These are phyloP conservation scores for Phenganax subtilis DNA, from an alignment of 92 coral and sea anemone genomes.

Conservation along the genomic window DNA sequence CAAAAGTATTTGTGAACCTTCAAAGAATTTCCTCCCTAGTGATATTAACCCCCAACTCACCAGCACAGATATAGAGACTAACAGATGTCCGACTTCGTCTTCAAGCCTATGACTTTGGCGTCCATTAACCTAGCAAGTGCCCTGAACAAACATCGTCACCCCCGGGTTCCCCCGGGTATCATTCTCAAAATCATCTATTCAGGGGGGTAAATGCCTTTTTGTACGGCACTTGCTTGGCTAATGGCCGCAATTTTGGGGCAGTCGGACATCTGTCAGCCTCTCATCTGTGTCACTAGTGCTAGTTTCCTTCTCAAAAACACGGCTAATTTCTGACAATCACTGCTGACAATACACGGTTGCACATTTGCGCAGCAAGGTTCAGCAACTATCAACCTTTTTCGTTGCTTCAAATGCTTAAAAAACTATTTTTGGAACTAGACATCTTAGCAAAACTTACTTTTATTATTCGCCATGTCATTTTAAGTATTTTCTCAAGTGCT, in stretches of 20 bases:
- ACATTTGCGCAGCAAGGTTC: too few relatives aligned
- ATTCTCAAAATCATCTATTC: too few relatives aligned
- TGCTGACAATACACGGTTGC: background rate
- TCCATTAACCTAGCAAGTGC: background rate
- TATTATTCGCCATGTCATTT: too few relatives aligned
- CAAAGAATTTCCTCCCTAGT: background rate
- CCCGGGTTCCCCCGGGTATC: too few relatives aligned
- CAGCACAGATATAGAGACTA: background rate
- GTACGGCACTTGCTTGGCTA: background rate
- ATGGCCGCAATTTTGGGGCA: background rate
- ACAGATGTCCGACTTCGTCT: background rate
- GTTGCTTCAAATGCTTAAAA: too few relatives aligned
- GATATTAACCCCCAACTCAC: background rate
- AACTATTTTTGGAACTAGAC: too few relatives aligned
- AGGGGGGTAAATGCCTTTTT: background rate
- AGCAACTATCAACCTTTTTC: too few relatives aligned
- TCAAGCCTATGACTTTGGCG: background rate
- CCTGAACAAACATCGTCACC: too few relatives aligned
- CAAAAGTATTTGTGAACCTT: slow-evolving; percentile 14
- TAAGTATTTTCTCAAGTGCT: too few relatives aligned
- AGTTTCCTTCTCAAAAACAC: background rate
- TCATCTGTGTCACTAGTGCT: background rate
- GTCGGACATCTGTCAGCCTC: background rate
- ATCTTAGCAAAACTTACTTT: too few relatives aligned
- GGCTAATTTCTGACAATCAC: background rate